phyloP scores from a whole-genome alignment of 2,113 vertebrate genomes.

The Rhynchomys soricoides region DNA sequence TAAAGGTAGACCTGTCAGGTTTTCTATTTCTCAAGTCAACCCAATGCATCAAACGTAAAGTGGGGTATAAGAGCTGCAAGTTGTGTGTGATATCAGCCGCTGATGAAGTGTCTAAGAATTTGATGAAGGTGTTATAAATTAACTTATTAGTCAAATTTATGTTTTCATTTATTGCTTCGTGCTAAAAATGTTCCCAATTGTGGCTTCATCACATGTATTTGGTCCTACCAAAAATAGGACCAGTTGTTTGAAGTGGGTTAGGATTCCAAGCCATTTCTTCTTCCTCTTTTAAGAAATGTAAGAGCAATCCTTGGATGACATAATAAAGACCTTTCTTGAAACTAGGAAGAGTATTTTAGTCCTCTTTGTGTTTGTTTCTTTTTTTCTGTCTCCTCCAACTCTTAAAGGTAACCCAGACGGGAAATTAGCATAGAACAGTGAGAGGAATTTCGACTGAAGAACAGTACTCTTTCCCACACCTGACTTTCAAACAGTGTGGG shows the following conservation, averaged over 20 bases:
- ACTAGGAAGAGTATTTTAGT: not conserved
- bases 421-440: not conserved
- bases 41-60: not conserved
- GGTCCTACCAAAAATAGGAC: slow-evolving; percentile 16
- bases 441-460: slow-evolving; percentile 37
- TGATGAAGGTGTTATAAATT: not conserved
- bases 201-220: not conserved
- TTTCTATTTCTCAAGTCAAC: not conserved
- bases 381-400: not conserved
- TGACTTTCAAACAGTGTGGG: slow-evolving; percentile 12
- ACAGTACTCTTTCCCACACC: not conserved
- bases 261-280: not conserved
- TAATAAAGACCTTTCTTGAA: slow-evolving; percentile 19
- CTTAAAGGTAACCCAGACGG: not conserved
- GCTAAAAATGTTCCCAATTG: not conserved
- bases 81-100: not conserved
- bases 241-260: not conserved
- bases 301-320: slow-evolving; percentile 15
- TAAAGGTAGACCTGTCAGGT: not conserved
- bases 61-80: not conserved
- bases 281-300: not conserved
- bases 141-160: not conserved
- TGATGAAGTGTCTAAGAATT: not conserved
- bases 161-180: slow-evolving; percentile 8
- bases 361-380: slow-evolving; percentile 25